These are phyloP conservation scores for Strix uralensis DNA, from an alignment of 2,113 vertebrate species.

Conservation along the genomic window DNA sequence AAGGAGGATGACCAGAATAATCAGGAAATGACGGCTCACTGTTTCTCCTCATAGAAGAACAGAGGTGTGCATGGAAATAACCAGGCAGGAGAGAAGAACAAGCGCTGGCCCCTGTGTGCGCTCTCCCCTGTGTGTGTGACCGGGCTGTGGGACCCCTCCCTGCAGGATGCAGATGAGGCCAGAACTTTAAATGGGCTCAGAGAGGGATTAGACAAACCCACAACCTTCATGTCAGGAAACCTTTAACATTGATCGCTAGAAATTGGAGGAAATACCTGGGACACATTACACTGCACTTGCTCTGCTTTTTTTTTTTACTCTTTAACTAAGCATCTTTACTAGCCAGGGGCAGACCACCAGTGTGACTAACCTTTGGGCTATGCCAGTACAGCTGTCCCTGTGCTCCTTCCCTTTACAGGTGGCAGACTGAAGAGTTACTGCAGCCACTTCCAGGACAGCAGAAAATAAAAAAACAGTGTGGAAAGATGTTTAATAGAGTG, in stretches of 20 bases:
- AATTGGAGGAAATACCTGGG: not conserved
- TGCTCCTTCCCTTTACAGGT: not conserved
- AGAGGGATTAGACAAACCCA: not conserved
- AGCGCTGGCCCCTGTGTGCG: accelerated
- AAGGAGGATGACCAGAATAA: not conserved
- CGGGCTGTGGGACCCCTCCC: not conserved
- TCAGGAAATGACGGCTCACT: not conserved
- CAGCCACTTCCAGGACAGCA: not conserved
- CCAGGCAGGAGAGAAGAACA: not conserved
- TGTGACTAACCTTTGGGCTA: not conserved
- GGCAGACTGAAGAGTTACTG: not conserved
- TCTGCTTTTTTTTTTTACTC: not conserved
- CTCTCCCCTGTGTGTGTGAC: accelerated
- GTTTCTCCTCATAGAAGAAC: not conserved
- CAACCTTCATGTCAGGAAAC: not conserved
- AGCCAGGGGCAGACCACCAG: not conserved
- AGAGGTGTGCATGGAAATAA: accelerated
- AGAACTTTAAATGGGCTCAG: not conserved
- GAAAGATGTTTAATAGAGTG: not conserved
- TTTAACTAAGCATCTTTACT: not conserved
- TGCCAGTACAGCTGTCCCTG: too few species aligned
- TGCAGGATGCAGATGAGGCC: accelerated
- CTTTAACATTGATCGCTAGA: not conserved
- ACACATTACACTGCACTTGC: not conserved
- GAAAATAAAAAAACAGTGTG: not conserved